phyloP scores from a whole-genome alignment of 2,113 vertebrate species.

The Desmodus rotundus region DNA sequence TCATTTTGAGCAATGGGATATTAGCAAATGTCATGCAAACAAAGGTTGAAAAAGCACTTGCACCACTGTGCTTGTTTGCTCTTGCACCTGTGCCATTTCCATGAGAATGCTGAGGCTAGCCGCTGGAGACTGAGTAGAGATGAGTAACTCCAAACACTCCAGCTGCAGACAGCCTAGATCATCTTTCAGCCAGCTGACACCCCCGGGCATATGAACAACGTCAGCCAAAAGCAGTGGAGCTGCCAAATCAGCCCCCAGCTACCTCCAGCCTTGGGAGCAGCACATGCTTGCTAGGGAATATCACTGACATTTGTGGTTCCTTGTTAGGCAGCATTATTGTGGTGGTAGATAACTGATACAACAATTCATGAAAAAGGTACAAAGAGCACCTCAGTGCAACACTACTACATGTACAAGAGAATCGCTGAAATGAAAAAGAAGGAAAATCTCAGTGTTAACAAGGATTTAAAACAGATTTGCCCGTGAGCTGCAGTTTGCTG shows the following conservation, averaged over 20 bases:
- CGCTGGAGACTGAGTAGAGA: neutral
- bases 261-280: neutral
- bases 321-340: neutral
- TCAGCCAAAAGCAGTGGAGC: neutral
- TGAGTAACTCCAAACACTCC: neutral
- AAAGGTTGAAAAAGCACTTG: neutral
- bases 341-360: neutral
- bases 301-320: neutral
- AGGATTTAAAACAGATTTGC: neutral
- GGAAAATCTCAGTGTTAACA: neutral
- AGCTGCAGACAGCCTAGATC: neutral
- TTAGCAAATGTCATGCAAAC: slow-evolving; percentile 46
- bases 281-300: neutral
- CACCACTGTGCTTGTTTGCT: neutral
- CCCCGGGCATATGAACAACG: neutral
- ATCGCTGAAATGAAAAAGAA: neutral
- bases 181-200: neutral
- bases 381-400: neutral
- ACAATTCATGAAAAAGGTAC: neutral
- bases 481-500: neutral
- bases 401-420: neutral
- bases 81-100: slow-evolving; percentile 21
- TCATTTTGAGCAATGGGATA: slow-evolving; percentile 33
- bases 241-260: neutral
- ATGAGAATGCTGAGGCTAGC: neutral